Percentiles rank a stretch among this genome's conserved stretches.
These are phyloP conservation scores for Drosophila setosimentum DNA, from an alignment of 2,888 invertebrate genomes.

Conservation along the genomic window DNA sequence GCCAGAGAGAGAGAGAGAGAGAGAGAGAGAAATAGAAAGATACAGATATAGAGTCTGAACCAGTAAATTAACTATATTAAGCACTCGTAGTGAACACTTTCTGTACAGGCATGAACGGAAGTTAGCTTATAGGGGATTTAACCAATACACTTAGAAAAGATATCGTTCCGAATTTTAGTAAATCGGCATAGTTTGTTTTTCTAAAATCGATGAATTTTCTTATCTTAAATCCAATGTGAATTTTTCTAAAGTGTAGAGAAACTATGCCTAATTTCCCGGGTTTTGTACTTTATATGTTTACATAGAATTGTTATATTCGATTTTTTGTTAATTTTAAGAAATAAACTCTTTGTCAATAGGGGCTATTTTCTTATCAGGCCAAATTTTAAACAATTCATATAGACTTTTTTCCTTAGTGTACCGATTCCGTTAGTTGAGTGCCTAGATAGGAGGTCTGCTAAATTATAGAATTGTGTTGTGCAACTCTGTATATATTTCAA, in stretches of 20 bases:
- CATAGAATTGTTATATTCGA: too few species aligned
- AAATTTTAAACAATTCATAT: not conserved
- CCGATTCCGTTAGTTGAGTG: not conserved
- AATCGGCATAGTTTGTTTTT: not conserved
- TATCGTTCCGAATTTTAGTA: not conserved
- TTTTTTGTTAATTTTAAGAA: too few species aligned
- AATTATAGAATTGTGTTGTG: not conserved
- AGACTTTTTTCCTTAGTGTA: not conserved
- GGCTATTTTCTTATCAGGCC: not conserved
- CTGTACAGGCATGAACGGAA: not conserved
- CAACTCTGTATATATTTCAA: not conserved
- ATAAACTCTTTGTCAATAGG: not conserved
- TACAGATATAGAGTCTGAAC: slow-evolving; percentile 2
- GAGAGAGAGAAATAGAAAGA: not conserved
- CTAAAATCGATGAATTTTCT: not conserved
- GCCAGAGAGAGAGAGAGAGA: slow-evolving; percentile 15
- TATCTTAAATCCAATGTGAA: not conserved
- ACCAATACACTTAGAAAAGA: not conserved
- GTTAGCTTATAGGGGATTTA: not conserved
- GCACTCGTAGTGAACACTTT: not conserved
- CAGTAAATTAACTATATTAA: not conserved
- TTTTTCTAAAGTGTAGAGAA: not conserved
- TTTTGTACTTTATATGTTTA: not conserved
- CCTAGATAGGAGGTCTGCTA: not conserved
- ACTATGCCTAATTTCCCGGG: not conserved